Evolutionary conservation across 1,140 invertebrate species (phyloP).

Genomic region (Trichonephila clavipes): DNA sequence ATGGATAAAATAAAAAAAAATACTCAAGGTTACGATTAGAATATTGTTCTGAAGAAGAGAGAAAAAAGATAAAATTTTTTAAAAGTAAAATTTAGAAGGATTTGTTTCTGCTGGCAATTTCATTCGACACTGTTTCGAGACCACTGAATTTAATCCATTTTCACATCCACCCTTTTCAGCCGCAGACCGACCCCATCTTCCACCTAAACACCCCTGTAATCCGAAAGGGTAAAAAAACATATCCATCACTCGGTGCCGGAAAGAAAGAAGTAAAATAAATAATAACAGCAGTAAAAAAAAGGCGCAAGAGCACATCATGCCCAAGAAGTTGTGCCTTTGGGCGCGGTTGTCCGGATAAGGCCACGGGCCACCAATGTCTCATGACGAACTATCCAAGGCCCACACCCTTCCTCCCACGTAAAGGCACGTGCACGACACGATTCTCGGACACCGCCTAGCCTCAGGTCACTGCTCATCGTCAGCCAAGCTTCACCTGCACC

Average conservation of each 20-base stretch:
- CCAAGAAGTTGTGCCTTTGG: conserved; percentile 5
- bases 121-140: neutral
- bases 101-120: no score
- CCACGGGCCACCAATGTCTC: conserved; percentile 70
- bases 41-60: no score
- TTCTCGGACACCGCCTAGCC: conserved; percentile 53
- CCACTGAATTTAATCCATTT: neutral
- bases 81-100: no score
- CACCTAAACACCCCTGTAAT: neutral
- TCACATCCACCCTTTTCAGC: neutral
- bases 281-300: neutral
- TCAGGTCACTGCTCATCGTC: conserved; percentile 57
- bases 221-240: conserved; percentile 22
- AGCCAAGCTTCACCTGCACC: neutral
- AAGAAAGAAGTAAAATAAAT: neutral
- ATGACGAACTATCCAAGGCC: conserved; percentile 52
- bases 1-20: no score
- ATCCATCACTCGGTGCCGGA: conserved; percentile 12
- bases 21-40: no score
- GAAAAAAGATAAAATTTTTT: no score
- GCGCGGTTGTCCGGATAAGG: conserved; percentile 54
- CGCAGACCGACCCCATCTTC: no score
- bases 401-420: neutral
- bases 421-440: conserved; percentile 13
- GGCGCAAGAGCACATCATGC: neutral